Conservation (phyloP, 2,888 invertebrate genomes). For the Tromatobia lineatoria region DNA sequence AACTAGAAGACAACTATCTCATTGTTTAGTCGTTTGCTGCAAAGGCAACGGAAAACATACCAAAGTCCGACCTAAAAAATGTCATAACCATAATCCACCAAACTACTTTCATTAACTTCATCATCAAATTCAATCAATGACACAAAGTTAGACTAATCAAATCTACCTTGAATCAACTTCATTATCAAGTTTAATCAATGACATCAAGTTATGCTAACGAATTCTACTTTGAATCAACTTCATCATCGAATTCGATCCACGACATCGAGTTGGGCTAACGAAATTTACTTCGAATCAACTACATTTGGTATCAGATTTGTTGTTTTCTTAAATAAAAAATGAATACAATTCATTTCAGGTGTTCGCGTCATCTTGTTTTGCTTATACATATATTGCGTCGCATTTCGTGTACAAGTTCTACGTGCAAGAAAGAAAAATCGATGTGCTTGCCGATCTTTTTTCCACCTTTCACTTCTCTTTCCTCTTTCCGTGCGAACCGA, state of each 20-base stretch:
- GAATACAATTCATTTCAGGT: neutral
- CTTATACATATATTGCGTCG: neutral
- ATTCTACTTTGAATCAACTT: too few relatives aligned
- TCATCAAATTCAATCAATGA: too few relatives aligned
- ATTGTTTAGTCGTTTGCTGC: too few relatives aligned
- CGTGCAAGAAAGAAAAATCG: slow-evolving; percentile 28
- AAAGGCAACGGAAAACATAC: too few relatives aligned
- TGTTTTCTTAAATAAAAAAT: neutral
- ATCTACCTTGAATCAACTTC: neutral
- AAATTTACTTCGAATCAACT: neutral
- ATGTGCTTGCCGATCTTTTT: slow-evolving; percentile 2
- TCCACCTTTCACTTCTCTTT: slow-evolving; percentile 4
- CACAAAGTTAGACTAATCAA: neutral
- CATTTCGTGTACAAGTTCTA: neutral
- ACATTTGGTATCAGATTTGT: neutral
- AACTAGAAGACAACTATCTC: too few relatives aligned
- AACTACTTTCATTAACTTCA: too few relatives aligned
- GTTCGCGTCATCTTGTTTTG: neutral
- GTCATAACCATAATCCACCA: too few relatives aligned
- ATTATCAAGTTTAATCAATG: neutral
- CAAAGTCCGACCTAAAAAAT: too few relatives aligned
- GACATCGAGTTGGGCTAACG: neutral
- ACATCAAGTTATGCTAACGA: too few relatives aligned
- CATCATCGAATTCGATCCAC: too few relatives aligned
- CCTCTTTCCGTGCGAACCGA: neutral